phyloP scores from a whole-genome alignment of 1,140 invertebrate genomes.

The Oryzaephilus surinamensis region DNA sequence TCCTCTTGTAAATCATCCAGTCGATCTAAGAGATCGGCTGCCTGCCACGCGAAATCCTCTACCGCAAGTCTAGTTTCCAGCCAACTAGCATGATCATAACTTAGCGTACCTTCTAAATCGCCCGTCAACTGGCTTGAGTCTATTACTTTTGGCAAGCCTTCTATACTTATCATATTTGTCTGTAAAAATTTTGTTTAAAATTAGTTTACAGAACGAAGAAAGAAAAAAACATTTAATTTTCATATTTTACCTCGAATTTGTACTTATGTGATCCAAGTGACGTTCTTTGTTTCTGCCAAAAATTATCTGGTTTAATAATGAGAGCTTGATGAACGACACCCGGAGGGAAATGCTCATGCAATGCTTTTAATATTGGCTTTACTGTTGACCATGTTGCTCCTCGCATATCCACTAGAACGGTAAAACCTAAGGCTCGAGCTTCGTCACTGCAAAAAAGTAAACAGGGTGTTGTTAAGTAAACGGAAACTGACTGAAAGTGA shows the following conservation, averaged over 20 bases:
- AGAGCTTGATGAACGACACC: conserved; percentile 79
- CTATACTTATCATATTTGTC: conserved; percentile 92
- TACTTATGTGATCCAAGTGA: conserved; percentile 95
- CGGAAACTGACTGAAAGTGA: no score
- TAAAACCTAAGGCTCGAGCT: conserved; percentile 79
- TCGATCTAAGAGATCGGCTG: conserved; percentile 80
- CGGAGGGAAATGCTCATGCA: conserved; percentile 88
- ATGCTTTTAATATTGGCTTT: conserved; percentile 92
- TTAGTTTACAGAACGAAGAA: background rate
- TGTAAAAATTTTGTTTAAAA: conserved; percentile 41
- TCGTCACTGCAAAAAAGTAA: conserved; percentile 66
- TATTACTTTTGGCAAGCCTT: conserved; percentile 83
- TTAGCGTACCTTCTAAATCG: conserved; percentile 87
- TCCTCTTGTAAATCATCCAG: conserved; percentile 88
- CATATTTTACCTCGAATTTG: conserved; percentile 83
- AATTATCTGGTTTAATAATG: conserved; percentile 97
- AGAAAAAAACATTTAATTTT: background rate
- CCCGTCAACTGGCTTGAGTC: conserved; percentile 83
- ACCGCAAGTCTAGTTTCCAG: conserved; percentile 86
- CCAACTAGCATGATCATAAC: conserved; percentile 95
- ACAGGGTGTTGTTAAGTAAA: no score
- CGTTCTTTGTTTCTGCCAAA: conserved; percentile 98
- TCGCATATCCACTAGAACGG: conserved; percentile 93
- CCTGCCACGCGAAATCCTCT: conserved; percentile 93
- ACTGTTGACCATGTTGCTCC: conserved; percentile 89